These are phyloP conservation scores for Caenorhabditis japonica DNA, from an alignment of 2,888 invertebrate species.

Conservation along the genomic window DNA sequence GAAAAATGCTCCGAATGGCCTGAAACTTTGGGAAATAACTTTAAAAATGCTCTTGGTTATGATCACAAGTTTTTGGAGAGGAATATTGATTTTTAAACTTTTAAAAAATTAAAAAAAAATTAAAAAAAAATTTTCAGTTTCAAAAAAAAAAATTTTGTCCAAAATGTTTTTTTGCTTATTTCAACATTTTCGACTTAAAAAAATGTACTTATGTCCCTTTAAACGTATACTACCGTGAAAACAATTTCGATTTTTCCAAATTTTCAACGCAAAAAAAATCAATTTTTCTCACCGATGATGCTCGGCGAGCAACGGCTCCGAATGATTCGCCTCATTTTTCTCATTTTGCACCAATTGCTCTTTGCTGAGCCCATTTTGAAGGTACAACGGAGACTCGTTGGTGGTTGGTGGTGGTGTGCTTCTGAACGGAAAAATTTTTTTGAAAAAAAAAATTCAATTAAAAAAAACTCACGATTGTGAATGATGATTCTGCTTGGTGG, in stretches of 20 bases:
- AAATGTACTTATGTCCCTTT: too few relatives aligned
- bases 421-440: slow-evolving; percentile 8
- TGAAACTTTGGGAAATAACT: too few relatives aligned
- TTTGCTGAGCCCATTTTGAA: slow-evolving; percentile 64
- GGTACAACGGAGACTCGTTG: slow-evolving; percentile 57
- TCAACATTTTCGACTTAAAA: not conserved
- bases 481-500: slow-evolving; percentile 49
- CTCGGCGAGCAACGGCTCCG: slow-evolving; percentile 53
- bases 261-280: not conserved
- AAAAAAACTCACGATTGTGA: slow-evolving; percentile 22
- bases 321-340: slow-evolving; percentile 44
- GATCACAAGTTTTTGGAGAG: too few relatives aligned
- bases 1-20: too few relatives aligned
- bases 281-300: slow-evolving; percentile 43
- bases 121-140: not conserved
- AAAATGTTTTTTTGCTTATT: not conserved
- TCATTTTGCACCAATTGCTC: slow-evolving; percentile 64
- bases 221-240: too few relatives aligned
- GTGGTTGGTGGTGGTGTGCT: slow-evolving; percentile 36
- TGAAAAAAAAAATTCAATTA: not conserved
- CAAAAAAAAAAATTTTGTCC: not conserved
- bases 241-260: slow-evolving; percentile 7
- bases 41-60: too few relatives aligned
- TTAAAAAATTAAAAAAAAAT: too few relatives aligned
- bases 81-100: not conserved